A percentile compares a stretch with the other conserved stretches of the same genome.
phyloP scores from a whole-genome alignment of 2,797 vertebrate species.

The Champsocephalus esox region DNA sequence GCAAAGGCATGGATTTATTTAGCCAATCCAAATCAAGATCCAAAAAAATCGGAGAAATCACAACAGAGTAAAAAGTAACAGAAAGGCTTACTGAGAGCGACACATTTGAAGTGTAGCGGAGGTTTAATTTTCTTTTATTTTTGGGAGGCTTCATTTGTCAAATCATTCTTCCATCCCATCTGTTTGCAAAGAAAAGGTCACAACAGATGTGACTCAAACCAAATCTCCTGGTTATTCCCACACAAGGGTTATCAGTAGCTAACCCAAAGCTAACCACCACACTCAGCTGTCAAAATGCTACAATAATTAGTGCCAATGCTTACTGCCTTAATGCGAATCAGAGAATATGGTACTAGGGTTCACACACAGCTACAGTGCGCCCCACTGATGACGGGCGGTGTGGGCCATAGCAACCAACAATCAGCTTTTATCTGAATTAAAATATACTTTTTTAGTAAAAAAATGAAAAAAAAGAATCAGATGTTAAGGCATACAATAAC shows the following conservation, averaged over 20 bases:
- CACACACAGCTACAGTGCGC: conserved; percentile 81
- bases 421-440: conserved; percentile 84
- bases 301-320: conserved; percentile 94
- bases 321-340: conserved; percentile 95
- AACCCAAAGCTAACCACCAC: conserved; percentile 65
- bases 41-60: conserved; percentile 41
- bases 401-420: conserved; percentile 88
- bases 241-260: conserved; percentile 68
- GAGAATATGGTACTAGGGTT: conserved; percentile 85
- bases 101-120: conserved; percentile 58
- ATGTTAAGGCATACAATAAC: conserved; percentile 80
- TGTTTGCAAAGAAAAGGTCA: conserved; percentile 50
- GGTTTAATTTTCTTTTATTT: conserved; percentile 47
- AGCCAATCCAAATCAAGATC: conserved; percentile 62
- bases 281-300: conserved; percentile 76
- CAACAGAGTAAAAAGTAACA: conserved; percentile 54
- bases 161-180: conserved; percentile 51
- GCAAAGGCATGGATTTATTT: conserved; percentile 76
- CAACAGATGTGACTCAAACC: conserved; percentile 58
- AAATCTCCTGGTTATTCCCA: conserved; percentile 66
- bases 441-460: conserved; percentile 80
- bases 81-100: conserved; percentile 53
- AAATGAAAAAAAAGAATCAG: conserved; percentile 67
- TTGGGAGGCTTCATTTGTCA: conserved; percentile 54
- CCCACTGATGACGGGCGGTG: conserved; percentile 81